These are phyloP conservation scores for Ctenochaetus hawaiiensis DNA, from an alignment of 2,797 vertebrate genomes.

Conservation along the genomic window DNA sequence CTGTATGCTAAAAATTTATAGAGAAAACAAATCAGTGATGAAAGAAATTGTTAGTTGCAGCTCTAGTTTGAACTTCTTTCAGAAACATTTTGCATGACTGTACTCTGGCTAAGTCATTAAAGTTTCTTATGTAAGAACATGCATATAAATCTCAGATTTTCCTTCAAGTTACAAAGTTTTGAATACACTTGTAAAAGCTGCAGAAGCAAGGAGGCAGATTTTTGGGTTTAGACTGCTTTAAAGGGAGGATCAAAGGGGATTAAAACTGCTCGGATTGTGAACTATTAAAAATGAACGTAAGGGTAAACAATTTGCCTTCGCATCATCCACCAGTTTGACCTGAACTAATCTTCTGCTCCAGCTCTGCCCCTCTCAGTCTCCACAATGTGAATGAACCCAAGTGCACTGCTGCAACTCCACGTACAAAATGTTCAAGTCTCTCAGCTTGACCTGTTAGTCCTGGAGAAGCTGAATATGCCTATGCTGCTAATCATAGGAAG, in stretches of 20 bases:
- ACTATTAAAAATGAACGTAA: background rate
- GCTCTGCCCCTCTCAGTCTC: background rate
- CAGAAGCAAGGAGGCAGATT: background rate
- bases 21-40: background rate
- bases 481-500: slow-evolving; percentile 37
- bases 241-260: background rate
- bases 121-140: background rate
- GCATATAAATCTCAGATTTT: background rate
- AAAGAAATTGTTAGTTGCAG: background rate
- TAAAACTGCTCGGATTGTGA: background rate
- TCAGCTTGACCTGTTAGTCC: background rate
- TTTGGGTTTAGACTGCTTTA: background rate
- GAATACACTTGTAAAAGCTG: background rate
- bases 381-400: slow-evolving; percentile 23
- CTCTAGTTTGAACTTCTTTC: background rate
- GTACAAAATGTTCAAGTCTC: background rate
- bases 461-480: background rate
- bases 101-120: background rate
- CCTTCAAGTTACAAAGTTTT: background rate
- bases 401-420: background rate
- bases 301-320: background rate
- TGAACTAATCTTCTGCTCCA: background rate
- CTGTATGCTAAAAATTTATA: background rate
- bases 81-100: background rate
- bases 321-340: background rate